A percentile compares a stretch with the other conserved stretches of the same genome.
phyloP scores from a whole-genome alignment of 2,888 invertebrate species.

The Plagodis dolabraria region DNA sequence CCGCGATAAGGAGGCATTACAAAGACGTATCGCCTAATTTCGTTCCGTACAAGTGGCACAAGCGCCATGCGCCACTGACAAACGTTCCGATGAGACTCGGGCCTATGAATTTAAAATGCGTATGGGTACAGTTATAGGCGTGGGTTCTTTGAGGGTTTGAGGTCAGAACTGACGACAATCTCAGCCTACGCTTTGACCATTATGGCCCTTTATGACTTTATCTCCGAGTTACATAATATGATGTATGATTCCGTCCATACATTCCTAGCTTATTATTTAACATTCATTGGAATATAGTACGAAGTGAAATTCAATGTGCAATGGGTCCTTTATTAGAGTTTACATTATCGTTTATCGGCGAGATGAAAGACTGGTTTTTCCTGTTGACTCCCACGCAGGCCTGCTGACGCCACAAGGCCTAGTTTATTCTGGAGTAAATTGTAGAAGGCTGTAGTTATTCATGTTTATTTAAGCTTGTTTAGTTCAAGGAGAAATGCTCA shows the following conservation, averaged over 20 bases:
- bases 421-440: conserved; percentile 17
- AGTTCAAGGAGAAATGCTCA: no score
- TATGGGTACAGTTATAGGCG: conserved; percentile 68
- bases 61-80: background rate
- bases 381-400: conserved; percentile 31
- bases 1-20: conserved; percentile 28
- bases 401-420: conserved; percentile 18
- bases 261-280: conserved; percentile 15
- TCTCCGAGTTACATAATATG: conserved; percentile 24
- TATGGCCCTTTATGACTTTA: conserved; percentile 34
- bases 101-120: conserved; percentile 40
- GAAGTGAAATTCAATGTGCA: conserved; percentile 11
- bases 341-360: conserved; percentile 22
- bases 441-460: conserved; percentile 4
- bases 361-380: conserved; percentile 35
- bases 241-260: conserved; percentile 17
- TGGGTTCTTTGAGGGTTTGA: conserved; percentile 57
- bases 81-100: conserved; percentile 29
- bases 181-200: conserved; percentile 48
- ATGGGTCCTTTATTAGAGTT: conserved; percentile 12
- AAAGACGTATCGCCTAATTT: conserved; percentile 36
- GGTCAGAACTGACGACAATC: conserved; percentile 56
- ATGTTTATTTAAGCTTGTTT: background rate
- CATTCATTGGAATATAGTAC: conserved; percentile 3
- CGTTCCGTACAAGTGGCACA: conserved; percentile 13